Evolutionary conservation across 2,888 invertebrate species (phyloP).

Genomic region (Polietes domitor): DNA sequence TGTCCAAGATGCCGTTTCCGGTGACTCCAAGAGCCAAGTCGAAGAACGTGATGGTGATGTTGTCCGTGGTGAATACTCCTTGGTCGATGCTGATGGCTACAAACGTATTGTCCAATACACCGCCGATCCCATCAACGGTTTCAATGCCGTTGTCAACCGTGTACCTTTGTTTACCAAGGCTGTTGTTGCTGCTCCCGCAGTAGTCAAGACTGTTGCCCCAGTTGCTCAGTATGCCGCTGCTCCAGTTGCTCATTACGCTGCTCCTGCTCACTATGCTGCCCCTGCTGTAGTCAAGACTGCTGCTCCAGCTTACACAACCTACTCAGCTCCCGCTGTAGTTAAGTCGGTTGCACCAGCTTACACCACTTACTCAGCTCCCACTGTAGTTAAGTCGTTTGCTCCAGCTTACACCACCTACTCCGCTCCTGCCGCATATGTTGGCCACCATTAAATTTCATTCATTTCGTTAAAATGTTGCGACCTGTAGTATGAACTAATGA

Average conservation of each 20-base stretch:
- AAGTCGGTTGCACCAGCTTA: constrained; percentile 41
- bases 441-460: constrained; percentile 48
- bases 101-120: constrained; percentile 79
- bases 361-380: constrained; percentile 25
- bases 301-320: constrained; percentile 60
- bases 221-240: constrained; percentile 54
- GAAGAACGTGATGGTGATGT: constrained; percentile 80
- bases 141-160: constrained; percentile 78
- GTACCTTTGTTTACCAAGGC: constrained; percentile 69
- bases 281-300: constrained; percentile 61
- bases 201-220: too few relatives aligned
- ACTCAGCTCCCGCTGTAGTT: constrained; percentile 63
- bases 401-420: constrained; percentile 45
- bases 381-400: constrained; percentile 60
- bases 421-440: constrained; percentile 59
- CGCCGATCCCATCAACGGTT: constrained; percentile 78
- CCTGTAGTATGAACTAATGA: constrained; percentile 40
- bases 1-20: constrained; percentile 78
- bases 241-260: constrained; percentile 58
- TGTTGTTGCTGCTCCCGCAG: constrained; percentile 67
- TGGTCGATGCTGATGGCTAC: constrained; percentile 79
- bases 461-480: constrained; percentile 59
- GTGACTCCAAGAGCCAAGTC: constrained; percentile 79
- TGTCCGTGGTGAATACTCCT: constrained; percentile 80
- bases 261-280: constrained; percentile 50